Evolutionary conservation across 2,113 vertebrate species (phyloP).

Genomic region (Brachyhypopomus occidentalis): DNA sequence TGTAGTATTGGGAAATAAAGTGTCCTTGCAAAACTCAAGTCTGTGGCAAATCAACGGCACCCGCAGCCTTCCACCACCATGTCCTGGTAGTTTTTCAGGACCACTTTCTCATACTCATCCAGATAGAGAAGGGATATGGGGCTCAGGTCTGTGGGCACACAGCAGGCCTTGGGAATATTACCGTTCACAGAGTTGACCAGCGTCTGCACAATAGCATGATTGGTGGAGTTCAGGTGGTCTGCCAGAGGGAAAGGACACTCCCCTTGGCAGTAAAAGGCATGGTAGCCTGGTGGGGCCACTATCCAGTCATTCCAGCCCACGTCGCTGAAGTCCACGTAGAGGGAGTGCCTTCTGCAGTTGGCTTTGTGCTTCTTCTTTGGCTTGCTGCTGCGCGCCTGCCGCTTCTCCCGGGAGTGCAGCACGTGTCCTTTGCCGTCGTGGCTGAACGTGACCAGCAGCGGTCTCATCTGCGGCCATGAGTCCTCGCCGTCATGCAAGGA

Average conservation of each 20-base stretch:
- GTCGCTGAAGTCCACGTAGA: conserved; percentile 90
- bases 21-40: conserved; percentile 67
- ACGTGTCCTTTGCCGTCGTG: conserved; percentile 85
- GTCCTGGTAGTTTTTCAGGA: conserved; percentile 91
- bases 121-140: conserved; percentile 90
- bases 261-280: conserved; percentile 89
- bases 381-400: conserved; percentile 78
- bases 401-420: conserved; percentile 84
- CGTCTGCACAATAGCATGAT: conserved; percentile 90
- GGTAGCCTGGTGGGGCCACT: conserved; percentile 85
- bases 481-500: conserved; percentile 83
- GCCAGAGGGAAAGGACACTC: conserved; percentile 88
- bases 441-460: conserved; percentile 84
- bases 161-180: conserved; percentile 90
- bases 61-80: conserved; percentile 93
- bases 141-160: conserved; percentile 88
- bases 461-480: conserved; percentile 83
- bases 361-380: conserved; percentile 83
- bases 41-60: conserved; percentile 74
- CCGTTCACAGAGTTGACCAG: conserved; percentile 89
- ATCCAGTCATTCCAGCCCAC: conserved; percentile 94
- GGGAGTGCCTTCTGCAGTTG: conserved; percentile 84
- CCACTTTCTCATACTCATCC: conserved; percentile 88
- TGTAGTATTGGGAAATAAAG: conserved; percentile 87
- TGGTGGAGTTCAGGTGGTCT: conserved; percentile 89